Evolutionary conservation across 2,113 vertebrate genomes (phyloP).

Genomic region (Copsychus sechellarum): DNA sequence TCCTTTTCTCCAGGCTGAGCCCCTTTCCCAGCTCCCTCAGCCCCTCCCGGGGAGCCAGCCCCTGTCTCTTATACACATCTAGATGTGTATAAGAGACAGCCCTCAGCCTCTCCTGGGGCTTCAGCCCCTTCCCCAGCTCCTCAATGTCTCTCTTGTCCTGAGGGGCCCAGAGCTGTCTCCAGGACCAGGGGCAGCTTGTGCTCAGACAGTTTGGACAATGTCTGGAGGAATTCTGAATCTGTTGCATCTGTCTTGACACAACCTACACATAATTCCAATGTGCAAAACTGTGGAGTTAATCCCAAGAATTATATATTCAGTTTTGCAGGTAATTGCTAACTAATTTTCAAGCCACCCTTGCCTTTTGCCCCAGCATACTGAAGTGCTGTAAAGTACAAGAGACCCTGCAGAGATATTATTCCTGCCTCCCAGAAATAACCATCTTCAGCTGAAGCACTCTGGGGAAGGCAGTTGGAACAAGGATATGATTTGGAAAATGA

Average conservation of each 20-base stretch:
- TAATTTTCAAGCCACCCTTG: background rate
- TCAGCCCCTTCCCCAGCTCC: background rate
- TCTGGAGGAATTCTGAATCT: background rate
- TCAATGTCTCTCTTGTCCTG: rapidly evolving
- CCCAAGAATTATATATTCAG: background rate
- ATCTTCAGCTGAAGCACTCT: background rate
- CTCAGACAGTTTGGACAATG: background rate
- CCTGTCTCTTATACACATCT: too few relatives aligned
- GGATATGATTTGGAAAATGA: background rate
- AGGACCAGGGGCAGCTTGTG: background rate
- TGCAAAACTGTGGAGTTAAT: background rate
- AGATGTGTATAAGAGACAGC: too few relatives aligned
- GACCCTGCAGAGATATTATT: background rate
- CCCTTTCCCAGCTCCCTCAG: background rate
- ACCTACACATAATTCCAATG: rapidly evolving
- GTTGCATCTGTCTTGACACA: background rate
- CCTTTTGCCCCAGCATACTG: background rate
- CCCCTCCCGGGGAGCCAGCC: background rate
- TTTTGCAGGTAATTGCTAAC: background rate
- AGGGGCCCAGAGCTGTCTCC: background rate
- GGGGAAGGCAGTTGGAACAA: background rate
- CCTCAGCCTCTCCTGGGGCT: background rate
- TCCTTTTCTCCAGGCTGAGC: background rate
- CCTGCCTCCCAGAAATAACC: background rate
- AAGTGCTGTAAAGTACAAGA: background rate